Evolutionary conservation across 2,797 vertebrate species (phyloP).

Genomic region (Natrix natrix): DNA sequence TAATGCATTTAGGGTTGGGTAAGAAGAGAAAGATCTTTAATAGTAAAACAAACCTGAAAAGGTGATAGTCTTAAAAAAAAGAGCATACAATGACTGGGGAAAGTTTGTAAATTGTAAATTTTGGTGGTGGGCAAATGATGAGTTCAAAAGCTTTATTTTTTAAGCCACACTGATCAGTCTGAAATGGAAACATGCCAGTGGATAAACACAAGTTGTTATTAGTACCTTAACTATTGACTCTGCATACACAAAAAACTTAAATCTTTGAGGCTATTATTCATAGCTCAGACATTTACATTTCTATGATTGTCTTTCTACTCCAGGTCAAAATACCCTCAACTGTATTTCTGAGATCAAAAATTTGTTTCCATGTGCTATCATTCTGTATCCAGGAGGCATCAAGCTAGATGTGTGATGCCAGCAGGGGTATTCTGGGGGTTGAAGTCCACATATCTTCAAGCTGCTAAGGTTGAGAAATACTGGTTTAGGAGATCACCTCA

Average conservation of each 20-base stretch:
- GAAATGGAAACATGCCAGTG: background rate
- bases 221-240: background rate
- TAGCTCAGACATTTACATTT: background rate
- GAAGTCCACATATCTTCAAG: background rate
- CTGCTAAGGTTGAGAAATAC: background rate
- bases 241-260: background rate
- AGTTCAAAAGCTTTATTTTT: background rate
- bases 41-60: background rate
- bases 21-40: background rate
- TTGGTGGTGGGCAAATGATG: background rate
- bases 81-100: background rate
- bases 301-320: background rate
- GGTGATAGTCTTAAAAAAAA: background rate
- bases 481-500: background rate
- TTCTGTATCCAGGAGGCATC: background rate
- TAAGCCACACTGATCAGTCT: background rate
- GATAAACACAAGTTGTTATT: background rate
- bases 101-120: background rate
- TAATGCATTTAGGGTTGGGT: background rate
- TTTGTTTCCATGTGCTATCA: background rate
- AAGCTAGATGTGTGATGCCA: background rate
- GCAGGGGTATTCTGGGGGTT: background rate
- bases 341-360: background rate
- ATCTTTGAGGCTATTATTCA: background rate
- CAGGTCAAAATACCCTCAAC: background rate